These are phyloP conservation scores for Drosophila aldrichi DNA, from an alignment of 2,888 invertebrate species.

Conservation along the genomic window DNA sequence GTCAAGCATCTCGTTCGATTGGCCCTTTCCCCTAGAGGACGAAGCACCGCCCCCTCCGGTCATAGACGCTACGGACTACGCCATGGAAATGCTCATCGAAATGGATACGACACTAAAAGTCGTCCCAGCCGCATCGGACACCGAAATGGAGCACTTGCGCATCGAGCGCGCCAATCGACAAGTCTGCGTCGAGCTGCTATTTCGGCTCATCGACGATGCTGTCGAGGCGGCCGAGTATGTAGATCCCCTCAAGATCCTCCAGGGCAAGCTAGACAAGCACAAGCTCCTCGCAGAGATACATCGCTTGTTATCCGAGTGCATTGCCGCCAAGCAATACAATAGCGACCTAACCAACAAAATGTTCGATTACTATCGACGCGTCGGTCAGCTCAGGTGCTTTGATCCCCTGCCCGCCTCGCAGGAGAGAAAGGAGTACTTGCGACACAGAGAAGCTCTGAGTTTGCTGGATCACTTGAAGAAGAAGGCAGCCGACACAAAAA, in stretches of 20 bases:
- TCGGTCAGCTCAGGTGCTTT: constrained; percentile 24
- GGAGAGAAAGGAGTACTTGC: not conserved
- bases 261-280: constrained; percentile 24
- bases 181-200: constrained; percentile 22
- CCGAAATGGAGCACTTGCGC: not conserved
- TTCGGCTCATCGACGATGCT: constrained; percentile 19
- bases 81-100: constrained; percentile 22
- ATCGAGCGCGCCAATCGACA: not conserved
- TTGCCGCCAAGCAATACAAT: constrained; percentile 14
- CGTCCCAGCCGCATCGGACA: not conserved
- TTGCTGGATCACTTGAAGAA: constrained; percentile 27
- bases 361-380: constrained; percentile 44
- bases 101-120: not conserved
- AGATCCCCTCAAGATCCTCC: constrained; percentile 11
- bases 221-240: constrained; percentile 37
- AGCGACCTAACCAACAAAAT: constrained; percentile 19
- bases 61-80: not conserved
- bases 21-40: constrained; percentile 43
- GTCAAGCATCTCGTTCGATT: constrained; percentile 29
- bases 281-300: constrained; percentile 23
- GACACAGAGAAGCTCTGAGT: constrained; percentile 22
- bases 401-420: not conserved
- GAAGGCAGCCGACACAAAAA: constrained; percentile 17
- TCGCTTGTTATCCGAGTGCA: not conserved
- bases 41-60: not conserved